Evolutionary conservation across 2,888 invertebrate genomes (phyloP).

Genomic region (Ophion obscuratus): DNA sequence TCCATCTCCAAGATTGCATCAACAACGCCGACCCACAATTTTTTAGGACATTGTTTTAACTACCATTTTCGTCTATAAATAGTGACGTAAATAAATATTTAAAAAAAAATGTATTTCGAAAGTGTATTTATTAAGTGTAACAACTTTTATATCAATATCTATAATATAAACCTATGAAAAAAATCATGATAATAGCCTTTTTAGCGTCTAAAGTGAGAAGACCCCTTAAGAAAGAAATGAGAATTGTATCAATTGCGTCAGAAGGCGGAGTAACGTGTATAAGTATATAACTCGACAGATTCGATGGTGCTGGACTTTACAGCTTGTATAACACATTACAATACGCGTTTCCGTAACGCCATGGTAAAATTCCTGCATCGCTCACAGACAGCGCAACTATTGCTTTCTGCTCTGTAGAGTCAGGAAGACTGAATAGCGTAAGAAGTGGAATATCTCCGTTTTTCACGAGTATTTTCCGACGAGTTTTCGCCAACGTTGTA

Average conservation of each 20-base stretch:
- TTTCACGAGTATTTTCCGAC: constrained; percentile 6
- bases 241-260: constrained; percentile 25
- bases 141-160: no score
- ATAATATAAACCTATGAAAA: no score
- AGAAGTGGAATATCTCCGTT: not conserved
- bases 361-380: constrained; percentile 40
- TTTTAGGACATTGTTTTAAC: no score
- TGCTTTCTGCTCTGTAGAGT: constrained; percentile 42
- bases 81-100: no score
- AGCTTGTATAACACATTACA: constrained; percentile 4
- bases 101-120: no score
- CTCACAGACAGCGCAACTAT: constrained; percentile 10
- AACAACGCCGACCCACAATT: no score
- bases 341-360: constrained; percentile 26
- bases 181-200: no score
- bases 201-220: no score
- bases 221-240: not conserved
- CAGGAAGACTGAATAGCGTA: constrained; percentile 8
- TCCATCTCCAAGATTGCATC: no score
- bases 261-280: not conserved
- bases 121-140: no score
- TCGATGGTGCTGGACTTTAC: not conserved
- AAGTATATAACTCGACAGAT: not conserved
- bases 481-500: not conserved
- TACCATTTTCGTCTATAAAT: no score